These are phyloP conservation scores for Asarcornis scutulata DNA, from an alignment of 2,113 vertebrate genomes.

Conservation along the genomic window DNA sequence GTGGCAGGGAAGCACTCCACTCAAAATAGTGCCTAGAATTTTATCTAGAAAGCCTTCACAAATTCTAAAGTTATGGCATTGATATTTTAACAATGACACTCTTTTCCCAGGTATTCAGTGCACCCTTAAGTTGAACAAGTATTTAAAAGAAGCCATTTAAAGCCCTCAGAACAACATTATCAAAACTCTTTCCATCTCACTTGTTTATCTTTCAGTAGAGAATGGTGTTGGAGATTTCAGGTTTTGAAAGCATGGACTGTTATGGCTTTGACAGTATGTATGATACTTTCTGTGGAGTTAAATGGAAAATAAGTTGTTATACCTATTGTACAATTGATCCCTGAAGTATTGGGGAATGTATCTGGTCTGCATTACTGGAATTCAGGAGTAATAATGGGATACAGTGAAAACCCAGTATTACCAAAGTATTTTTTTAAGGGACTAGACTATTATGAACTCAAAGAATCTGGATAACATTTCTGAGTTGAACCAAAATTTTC, in stretches of 20 bases:
- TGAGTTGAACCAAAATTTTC: background rate
- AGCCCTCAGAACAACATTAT: background rate
- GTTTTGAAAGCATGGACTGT: background rate
- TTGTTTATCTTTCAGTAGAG: background rate
- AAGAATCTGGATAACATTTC: background rate
- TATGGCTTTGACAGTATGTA: background rate
- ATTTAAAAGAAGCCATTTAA: background rate
- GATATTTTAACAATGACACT: background rate
- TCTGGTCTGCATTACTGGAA: background rate
- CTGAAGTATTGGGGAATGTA: background rate
- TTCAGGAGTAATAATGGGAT: background rate
- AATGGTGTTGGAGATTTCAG: background rate
- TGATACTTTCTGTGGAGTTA: background rate
- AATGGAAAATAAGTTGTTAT: background rate
- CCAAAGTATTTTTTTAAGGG: background rate
- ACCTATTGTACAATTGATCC: background rate
- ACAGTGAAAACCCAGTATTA: background rate
- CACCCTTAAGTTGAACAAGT: background rate
- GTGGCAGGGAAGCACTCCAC: background rate
- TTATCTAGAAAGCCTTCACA: background rate
- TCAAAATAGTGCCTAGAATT: background rate
- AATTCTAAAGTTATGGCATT: background rate
- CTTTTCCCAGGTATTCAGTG: background rate
- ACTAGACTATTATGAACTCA: background rate
- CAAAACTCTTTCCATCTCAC: background rate